These are phyloP conservation scores for Aricia artaxerxes DNA, from an alignment of 2,888 invertebrate species.

Conservation along the genomic window DNA sequence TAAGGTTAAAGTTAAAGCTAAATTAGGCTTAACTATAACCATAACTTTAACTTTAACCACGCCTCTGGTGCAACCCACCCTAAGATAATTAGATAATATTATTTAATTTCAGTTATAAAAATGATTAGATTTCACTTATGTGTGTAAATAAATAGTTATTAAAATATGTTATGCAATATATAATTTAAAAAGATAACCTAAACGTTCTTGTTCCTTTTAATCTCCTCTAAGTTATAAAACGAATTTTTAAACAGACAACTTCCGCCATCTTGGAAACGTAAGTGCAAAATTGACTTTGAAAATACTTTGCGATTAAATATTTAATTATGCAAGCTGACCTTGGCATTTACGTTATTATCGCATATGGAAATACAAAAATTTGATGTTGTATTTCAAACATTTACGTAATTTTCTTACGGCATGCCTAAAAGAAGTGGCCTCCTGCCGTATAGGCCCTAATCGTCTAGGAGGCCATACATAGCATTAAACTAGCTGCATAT, in stretches of 20 bases:
- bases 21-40: no score
- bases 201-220: neutral
- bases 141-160: no score
- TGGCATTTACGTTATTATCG: slow-evolving; percentile 9
- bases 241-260: neutral
- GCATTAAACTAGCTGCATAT: neutral
- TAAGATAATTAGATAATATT: no score
- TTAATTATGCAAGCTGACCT: slow-evolving; percentile 13
- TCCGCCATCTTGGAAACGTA: neutral
- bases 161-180: no score
- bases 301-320: slow-evolving; percentile 9
- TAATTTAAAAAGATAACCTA: no score
- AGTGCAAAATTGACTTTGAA: slow-evolving; percentile 17
- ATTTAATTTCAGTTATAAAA: no score
- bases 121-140: no score
- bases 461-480: neutral
- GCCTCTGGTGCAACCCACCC: no score
- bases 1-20: no score
- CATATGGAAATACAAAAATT: slow-evolving; percentile 12
- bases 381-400: neutral
- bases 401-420: slow-evolving; percentile 12
- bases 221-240: neutral
- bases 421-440: neutral
- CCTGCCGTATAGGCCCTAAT: neutral
- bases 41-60: no score